Evolutionary conservation across 2,888 invertebrate species (phyloP).

Genomic region (Sisyra nigra): DNA sequence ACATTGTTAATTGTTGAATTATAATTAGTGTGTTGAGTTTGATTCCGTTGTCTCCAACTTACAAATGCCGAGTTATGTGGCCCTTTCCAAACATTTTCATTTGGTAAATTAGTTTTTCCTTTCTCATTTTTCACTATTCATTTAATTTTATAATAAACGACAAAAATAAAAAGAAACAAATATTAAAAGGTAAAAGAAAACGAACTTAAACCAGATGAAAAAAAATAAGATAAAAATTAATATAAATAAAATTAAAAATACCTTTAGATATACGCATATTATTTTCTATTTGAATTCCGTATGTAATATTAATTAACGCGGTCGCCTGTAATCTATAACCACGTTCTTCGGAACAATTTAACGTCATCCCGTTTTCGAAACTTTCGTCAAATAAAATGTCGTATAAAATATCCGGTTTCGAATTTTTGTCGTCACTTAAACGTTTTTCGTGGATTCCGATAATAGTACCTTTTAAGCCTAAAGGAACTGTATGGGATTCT

Average conservation of each 20-base stretch:
- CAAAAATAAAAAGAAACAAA: too few relatives aligned
- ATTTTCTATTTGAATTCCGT: conserved; percentile 30
- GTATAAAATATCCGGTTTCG: conserved; percentile 40
- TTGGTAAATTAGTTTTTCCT: conserved; percentile 5
- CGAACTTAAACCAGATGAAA: not conserved
- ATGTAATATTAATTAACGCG: conserved; percentile 42
- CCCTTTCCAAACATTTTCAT: not conserved
- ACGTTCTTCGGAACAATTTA: conserved; percentile 30
- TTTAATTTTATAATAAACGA: not conserved
- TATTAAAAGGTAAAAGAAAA: too few relatives aligned
- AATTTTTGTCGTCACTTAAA: not conserved
- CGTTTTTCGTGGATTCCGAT: conserved; percentile 41
- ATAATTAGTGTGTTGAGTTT: too few relatives aligned
- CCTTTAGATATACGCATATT: conserved; percentile 15
- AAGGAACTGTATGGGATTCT: conserved; percentile 58
- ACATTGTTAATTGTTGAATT: too few relatives aligned
- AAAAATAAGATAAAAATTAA: not conserved
- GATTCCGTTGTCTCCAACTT: too few relatives aligned
- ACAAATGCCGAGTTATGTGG: too few relatives aligned
- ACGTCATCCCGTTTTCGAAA: conserved; percentile 47
- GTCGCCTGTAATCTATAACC: conserved; percentile 34
- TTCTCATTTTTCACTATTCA: not conserved
- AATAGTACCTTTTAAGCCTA: conserved; percentile 72
- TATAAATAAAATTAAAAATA: not conserved
- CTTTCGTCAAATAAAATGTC: conserved; percentile 69